A percentile compares a stretch with the other conserved stretches of the same genome.
Conservation (phyloP, 2,888 invertebrate genomes). For the Eupithecia subfuscata region DNA sequence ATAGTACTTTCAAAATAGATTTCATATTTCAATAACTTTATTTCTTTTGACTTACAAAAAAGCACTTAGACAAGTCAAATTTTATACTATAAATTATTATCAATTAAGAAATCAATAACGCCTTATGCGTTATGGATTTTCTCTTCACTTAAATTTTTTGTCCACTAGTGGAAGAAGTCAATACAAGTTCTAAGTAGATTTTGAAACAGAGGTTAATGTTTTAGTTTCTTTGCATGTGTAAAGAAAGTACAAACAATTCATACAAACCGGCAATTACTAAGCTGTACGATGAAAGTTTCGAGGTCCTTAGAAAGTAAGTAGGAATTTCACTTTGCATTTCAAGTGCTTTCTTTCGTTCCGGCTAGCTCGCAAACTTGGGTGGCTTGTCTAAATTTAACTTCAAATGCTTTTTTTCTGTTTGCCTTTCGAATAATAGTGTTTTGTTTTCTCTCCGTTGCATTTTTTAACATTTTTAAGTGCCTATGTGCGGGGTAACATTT, state of each 20-base stretch:
- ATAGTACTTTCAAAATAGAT: neutral
- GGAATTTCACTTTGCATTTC: slow-evolving; percentile 41
- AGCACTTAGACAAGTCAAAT: too few species aligned
- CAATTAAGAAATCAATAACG: too few species aligned
- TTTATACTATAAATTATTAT: too few species aligned
- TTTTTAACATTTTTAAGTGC: neutral
- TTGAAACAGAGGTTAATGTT: neutral
- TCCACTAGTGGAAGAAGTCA: too few species aligned
- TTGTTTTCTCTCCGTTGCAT: neutral
- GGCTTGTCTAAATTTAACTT: slow-evolving; percentile 31
- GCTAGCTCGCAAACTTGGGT: slow-evolving; percentile 26
- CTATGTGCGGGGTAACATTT: neutral
- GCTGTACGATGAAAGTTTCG: slow-evolving; percentile 39
- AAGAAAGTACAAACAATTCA: slow-evolving; percentile 19
- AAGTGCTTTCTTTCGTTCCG: slow-evolving; percentile 40
- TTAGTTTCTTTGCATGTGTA: neutral
- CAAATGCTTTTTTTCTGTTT: neutral
- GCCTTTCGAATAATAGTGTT: neutral
- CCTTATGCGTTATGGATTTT: too few species aligned
- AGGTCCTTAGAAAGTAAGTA: slow-evolving; percentile 34
- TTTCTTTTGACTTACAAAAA: too few species aligned
- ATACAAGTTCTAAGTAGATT: neutral
- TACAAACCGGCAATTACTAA: slow-evolving; percentile 39
- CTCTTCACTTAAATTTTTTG: too few species aligned
- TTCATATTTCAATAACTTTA: too few species aligned